Evolutionary conservation across 2,113 vertebrate species (phyloP).

Genomic region (Propithecus coquereli): DNA sequence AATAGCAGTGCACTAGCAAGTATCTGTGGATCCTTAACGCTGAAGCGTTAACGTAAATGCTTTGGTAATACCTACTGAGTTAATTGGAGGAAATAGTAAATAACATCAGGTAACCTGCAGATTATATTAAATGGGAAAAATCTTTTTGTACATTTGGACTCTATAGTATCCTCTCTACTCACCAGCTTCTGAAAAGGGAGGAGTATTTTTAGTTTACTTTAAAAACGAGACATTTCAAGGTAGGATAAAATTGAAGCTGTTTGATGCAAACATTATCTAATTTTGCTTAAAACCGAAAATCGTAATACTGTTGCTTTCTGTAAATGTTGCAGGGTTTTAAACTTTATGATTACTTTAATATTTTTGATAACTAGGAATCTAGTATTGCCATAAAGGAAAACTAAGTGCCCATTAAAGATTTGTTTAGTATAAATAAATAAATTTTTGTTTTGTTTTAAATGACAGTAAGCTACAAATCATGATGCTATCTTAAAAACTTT

Average conservation of each 20-base stretch:
- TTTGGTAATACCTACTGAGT: conserved; percentile 56
- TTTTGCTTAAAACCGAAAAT: conserved; percentile 63
- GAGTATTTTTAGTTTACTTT: conserved; percentile 59
- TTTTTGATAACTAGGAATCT: conserved; percentile 84
- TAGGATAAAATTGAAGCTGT: conserved; percentile 64
- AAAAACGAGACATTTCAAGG: conserved; percentile 72
- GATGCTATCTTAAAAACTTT: conserved; percentile 69
- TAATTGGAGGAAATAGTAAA: conserved; percentile 47
- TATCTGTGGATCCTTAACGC: background rate
- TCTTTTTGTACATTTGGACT: conserved; percentile 75
- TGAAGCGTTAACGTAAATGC: background rate
- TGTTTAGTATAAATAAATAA: conserved; percentile 78
- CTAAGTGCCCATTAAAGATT: conserved; percentile 88
- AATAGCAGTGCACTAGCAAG: conserved; percentile 62
- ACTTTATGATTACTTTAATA: conserved; percentile 79
- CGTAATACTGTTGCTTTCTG: conserved; percentile 72
- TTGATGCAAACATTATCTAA: conserved; percentile 69
- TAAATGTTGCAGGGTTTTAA: conserved; percentile 80
- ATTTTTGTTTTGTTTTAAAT: conserved; percentile 70
- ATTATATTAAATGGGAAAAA: conserved; percentile 47
- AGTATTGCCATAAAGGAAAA: conserved; percentile 91
- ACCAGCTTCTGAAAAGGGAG: conserved; percentile 67
- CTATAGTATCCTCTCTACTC: conserved; percentile 63
- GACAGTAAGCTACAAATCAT: conserved; percentile 74
- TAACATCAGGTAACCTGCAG: conserved; percentile 46